A percentile compares a stretch with the other conserved stretches of the same genome.
Evolutionary conservation across 2,113 vertebrate genomes (phyloP).

Genomic region (Phalacrocorax carbo): DNA sequence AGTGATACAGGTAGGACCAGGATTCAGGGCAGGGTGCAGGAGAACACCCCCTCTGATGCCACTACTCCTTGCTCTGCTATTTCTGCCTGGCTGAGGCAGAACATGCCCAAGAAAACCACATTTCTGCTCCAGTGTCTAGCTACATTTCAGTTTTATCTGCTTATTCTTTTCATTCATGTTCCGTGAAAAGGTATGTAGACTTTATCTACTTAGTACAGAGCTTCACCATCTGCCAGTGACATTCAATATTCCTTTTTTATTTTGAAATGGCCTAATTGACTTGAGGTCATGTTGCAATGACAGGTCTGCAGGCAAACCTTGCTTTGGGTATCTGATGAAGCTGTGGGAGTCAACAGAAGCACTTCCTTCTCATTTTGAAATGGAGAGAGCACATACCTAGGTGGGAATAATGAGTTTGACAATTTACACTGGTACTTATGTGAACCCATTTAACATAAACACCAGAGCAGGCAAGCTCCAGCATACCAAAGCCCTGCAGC

Average conservation of each 20-base stretch:
- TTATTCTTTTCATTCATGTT: background rate
- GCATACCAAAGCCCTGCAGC: background rate
- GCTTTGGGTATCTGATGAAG: background rate
- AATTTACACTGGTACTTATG: background rate
- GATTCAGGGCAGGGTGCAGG: background rate
- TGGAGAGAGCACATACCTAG: background rate
- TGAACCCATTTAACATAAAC: background rate
- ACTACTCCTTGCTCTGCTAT: background rate
- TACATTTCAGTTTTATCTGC: background rate
- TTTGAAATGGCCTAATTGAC: background rate
- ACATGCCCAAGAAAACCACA: background rate
- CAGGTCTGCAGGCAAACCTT: background rate
- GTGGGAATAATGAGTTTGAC: background rate
- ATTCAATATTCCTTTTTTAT: background rate
- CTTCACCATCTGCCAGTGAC: background rate
- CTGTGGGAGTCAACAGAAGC: background rate
- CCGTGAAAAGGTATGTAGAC: background rate
- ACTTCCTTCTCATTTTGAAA: background rate
- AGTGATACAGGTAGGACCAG: background rate
- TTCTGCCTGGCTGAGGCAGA: background rate
- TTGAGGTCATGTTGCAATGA: background rate
- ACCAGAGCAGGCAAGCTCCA: background rate
- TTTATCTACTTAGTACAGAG: background rate
- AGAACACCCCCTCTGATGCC: background rate
- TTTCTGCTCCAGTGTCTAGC: background rate